Evolutionary conservation across 2,113 vertebrate species (phyloP), one percentile per base, ranked within the genome.

Genomic region (Strix aluco): DNA sequence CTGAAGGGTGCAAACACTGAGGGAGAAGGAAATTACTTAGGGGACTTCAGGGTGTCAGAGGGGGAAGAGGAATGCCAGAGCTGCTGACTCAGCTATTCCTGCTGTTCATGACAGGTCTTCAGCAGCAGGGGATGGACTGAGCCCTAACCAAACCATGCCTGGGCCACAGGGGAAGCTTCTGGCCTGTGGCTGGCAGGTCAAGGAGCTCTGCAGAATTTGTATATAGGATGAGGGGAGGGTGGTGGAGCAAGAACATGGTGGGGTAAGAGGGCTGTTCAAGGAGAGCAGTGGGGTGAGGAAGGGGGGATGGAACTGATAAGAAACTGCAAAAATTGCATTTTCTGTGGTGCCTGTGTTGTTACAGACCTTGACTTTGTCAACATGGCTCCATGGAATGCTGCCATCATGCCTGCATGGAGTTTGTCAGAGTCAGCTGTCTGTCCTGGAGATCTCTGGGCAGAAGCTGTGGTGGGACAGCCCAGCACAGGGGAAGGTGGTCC

Each of bases 101-200:
- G 44, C 61, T 46, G 38, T 29, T 54, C 2, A 0, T 26, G 70
- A 8, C 0, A 6, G 52, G 2, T 72, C 8, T 58, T 26, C 34
- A 57, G 52, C n/a, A 26, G 10, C 25, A 61, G 26, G 19, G 19
- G 10, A 27, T 46, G 54, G 47, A 11, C 44, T 22, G 57, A 72
- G 2, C n/a, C 57, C 54, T 32, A 30, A 6, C 0, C 20, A 61
- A 44, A 40, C 11, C 1, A 0, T 40, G 21, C 13, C 21, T 73
- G 63, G 49, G 46, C 46, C 66, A n/a, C 51, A 44, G 34, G 23
- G 18, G 21, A 77, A 86, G 63, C 5, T 80, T 38, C 71, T 30
- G 71, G 25, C 38, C 19, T 14, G 1, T 1, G 27, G 38, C 15
- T 67, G n/a, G n/a, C 15, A 22, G 22, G 32, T 10, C 59, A 30